A percentile compares a stretch with the other conserved stretches of the same genome.
Evolutionary conservation across 2,888 invertebrate species (phyloP).

Genomic region (Cheilosia vulpina): DNA sequence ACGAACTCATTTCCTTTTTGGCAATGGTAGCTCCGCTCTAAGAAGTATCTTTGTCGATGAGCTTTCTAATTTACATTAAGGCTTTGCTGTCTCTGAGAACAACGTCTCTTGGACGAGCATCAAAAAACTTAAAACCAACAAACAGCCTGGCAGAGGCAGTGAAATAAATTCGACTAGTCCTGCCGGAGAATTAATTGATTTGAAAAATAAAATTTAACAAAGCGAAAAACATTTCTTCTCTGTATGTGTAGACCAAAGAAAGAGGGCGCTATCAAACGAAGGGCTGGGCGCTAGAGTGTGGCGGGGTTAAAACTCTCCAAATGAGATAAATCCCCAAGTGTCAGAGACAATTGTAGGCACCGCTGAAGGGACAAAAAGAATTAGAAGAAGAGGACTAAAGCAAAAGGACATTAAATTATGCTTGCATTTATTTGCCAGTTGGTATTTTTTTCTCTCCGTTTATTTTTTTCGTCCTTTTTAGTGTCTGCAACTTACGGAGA

Average conservation of each 20-base stretch:
- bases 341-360: slow-evolving; percentile 71
- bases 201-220: slow-evolving; percentile 69
- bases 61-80: slow-evolving; percentile 50
- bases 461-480: slow-evolving; percentile 38
- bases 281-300: slow-evolving; percentile 1
- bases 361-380: slow-evolving; percentile 45
- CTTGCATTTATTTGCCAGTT: slow-evolving; percentile 71
- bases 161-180: slow-evolving; percentile 38
- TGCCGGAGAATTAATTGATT: slow-evolving; percentile 68
- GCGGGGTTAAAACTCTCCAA: slow-evolving; percentile 60
- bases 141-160: slow-evolving; percentile 49
- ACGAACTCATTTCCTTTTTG: slow-evolving; percentile 48
- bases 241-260: neutral
- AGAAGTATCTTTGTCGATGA: slow-evolving; percentile 7
- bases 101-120: slow-evolving; percentile 56
- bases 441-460: slow-evolving; percentile 14
- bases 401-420: slow-evolving; percentile 70
- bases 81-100: slow-evolving; percentile 29
- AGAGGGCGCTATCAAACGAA: slow-evolving; percentile 8
- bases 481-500: slow-evolving; percentile 63
- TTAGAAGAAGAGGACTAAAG: slow-evolving; percentile 41
- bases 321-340: slow-evolving; percentile 67
- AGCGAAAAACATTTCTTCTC: slow-evolving; percentile 49
- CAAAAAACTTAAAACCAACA: slow-evolving; percentile 54
- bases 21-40: slow-evolving; percentile 14